Percentiles rank a stretch among this genome's conserved stretches.
phyloP scores from a whole-genome alignment of 2,888 invertebrate species.

The Netelia virgata region DNA sequence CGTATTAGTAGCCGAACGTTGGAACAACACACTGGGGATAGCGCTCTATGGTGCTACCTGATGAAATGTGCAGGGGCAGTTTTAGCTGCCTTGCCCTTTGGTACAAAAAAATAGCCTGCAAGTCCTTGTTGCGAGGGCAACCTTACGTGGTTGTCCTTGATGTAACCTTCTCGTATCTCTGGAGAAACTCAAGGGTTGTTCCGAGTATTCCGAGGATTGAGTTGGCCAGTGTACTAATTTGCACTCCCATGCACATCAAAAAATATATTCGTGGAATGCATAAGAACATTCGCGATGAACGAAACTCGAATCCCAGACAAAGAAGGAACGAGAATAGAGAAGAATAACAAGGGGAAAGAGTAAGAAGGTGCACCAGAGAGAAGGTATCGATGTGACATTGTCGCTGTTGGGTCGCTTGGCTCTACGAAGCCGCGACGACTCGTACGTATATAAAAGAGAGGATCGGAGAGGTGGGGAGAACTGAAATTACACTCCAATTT shows the following conservation, averaged over 20 bases:
- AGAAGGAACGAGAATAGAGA: conserved; percentile 19
- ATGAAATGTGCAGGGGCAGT: conserved; percentile 55
- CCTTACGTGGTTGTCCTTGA: background rate
- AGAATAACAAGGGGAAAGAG: conserved; percentile 19
- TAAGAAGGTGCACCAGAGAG: conserved; percentile 65
- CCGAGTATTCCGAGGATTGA: too few relatives aligned
- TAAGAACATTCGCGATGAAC: background rate
- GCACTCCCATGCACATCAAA: too few relatives aligned
- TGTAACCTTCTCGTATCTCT: conserved; percentile 1
- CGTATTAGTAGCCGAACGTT: conserved; percentile 74
- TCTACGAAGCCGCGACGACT: conserved; percentile 44
- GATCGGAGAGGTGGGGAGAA: background rate
- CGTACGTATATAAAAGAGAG: conserved; percentile 38
- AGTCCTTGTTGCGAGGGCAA: background rate
- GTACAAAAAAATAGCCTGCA: background rate
- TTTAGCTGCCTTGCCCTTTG: conserved; percentile 16
- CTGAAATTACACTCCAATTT: conserved; percentile 76
- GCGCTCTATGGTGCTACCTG: conserved; percentile 72
- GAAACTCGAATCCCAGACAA: background rate
- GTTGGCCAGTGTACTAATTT: too few relatives aligned
- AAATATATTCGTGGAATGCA: background rate
- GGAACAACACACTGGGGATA: conserved; percentile 82
- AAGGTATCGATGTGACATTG: conserved; percentile 68
- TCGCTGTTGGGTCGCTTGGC: conserved; percentile 45
- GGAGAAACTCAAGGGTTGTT: background rate